phyloP scores from a whole-genome alignment of 2,113 vertebrate genomes.

The Conger conger region DNA sequence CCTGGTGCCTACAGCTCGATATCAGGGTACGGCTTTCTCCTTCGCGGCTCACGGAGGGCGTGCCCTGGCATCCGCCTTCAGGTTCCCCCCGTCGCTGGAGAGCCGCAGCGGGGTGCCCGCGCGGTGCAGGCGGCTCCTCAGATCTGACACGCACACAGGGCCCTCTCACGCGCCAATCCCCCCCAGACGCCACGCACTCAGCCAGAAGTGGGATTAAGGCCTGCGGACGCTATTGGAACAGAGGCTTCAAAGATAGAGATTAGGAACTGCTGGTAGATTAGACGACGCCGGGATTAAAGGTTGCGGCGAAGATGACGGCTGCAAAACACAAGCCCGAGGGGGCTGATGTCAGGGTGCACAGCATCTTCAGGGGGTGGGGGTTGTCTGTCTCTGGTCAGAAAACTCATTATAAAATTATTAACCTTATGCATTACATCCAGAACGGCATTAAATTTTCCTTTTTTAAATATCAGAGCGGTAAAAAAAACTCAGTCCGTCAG shows the following conservation, averaged over 20 bases:
- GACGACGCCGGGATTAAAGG: background rate
- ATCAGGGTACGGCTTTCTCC: background rate
- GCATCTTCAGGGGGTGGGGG: no score
- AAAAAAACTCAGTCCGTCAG: background rate
- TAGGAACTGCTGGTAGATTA: background rate
- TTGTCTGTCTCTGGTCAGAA: background rate
- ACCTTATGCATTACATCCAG: background rate
- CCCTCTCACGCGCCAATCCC: background rate
- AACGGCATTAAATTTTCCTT: background rate
- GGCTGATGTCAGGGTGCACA: background rate
- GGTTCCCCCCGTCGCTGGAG: background rate
- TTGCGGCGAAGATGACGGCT: background rate
- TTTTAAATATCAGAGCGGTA: background rate
- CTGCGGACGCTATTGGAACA: background rate
- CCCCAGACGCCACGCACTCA: background rate
- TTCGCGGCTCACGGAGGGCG: background rate
- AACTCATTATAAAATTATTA: background rate
- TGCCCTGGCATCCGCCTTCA: background rate
- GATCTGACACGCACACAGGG: background rate
- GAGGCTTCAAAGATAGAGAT: slow-evolving; percentile 3
- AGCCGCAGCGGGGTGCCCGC: background rate
- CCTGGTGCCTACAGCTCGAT: background rate
- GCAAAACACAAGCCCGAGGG: background rate
- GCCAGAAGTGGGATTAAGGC: slow-evolving; percentile 3
- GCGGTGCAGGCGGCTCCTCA: background rate